Conservation (phyloP, 2,797 vertebrate species). For the Lindbergichthys nudifrons region DNA sequence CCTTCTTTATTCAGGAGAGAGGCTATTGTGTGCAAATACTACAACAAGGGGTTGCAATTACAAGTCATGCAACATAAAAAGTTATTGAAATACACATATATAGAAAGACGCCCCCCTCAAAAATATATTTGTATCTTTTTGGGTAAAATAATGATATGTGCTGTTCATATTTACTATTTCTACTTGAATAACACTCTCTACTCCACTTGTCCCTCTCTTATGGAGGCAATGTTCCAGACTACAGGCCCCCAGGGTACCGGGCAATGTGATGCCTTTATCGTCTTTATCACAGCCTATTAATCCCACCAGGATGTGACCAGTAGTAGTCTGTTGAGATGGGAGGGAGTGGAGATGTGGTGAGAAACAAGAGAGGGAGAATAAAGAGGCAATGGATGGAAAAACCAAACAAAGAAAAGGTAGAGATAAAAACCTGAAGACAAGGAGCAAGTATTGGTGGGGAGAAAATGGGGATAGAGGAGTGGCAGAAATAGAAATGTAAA, state of each 20-base stretch:
- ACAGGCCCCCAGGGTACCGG: background rate
- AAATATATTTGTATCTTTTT: background rate
- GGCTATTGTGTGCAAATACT: conserved; percentile 2
- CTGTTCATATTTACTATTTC: conserved; percentile 13
- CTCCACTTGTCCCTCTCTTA: background rate
- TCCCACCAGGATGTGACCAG: conserved; percentile 29
- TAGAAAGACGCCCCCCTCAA: background rate
- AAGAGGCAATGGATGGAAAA: conserved; percentile 2
- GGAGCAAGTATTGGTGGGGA: background rate
- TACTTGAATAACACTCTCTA: conserved; percentile 10
- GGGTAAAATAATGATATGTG: background rate
- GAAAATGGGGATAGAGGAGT: background rate
- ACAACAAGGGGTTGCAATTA: background rate
- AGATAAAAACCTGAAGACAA: conserved; percentile 8
- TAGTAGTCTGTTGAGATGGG: background rate
- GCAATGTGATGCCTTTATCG: conserved; percentile 13
- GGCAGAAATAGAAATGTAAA: conserved; percentile 22
- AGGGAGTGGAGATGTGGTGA: background rate
- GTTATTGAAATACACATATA: conserved; percentile 4
- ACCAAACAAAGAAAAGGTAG: conserved; percentile 9
- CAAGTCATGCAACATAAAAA: background rate
- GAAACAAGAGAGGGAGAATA: background rate
- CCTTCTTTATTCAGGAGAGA: conserved; percentile 26
- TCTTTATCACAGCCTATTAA: conserved; percentile 40
- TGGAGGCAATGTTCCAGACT: conserved; percentile 21